Base-by-base conservation (phyloP, 1,140 invertebrate genomes). In the Notospermus geniculatus region DNA sequence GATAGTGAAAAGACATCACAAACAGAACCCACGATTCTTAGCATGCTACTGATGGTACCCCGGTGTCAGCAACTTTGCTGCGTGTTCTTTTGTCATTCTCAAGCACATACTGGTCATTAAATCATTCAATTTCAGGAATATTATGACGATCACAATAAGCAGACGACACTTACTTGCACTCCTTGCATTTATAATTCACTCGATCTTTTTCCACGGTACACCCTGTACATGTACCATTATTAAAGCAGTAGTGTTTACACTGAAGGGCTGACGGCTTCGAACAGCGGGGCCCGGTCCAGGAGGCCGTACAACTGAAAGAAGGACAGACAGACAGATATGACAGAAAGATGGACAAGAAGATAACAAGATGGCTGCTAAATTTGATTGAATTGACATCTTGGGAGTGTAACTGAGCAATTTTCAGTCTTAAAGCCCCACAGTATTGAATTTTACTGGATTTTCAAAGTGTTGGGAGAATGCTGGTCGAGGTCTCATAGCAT, bases 231-330 rank as follows among this genome's bases (percentile, higher is more conserved):
- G 80, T 83, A 28, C 84, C 88, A 28, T 80, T 81, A 75, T 87
- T 86, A 58, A 82, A 75, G 72, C 88, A 89, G 64, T 80, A 84
- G 36, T 71, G 64, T 2, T 76, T 70, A 68, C 88, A 89, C 25
- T 69, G 71, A 1, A 81, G 82, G 2, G 54, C 5, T 7, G n/a
- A 22, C 5, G 29, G 17, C 23, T 29, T 9, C 19, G 17, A 5
- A 55, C 54, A 55, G 11, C 23, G 23, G 25, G 46, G 5, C 7
- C 30, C 54, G 4, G 46, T 50, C n/a, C 25, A 50, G 46, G n/a
- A 50, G n/a, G 4, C 4, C 5, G 19, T 7, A n/a, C 46, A 50
- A 19, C 46, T 50, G 25, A 50, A 23, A 23, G 25, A n/a, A n/a
- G n/a, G n/a, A n/a, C n/a, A n/a, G n/a, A n/a, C n/a, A n/a, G n/a